phyloP scores from a whole-genome alignment of 2,797 vertebrate species.

The Ciconia nigra region DNA sequence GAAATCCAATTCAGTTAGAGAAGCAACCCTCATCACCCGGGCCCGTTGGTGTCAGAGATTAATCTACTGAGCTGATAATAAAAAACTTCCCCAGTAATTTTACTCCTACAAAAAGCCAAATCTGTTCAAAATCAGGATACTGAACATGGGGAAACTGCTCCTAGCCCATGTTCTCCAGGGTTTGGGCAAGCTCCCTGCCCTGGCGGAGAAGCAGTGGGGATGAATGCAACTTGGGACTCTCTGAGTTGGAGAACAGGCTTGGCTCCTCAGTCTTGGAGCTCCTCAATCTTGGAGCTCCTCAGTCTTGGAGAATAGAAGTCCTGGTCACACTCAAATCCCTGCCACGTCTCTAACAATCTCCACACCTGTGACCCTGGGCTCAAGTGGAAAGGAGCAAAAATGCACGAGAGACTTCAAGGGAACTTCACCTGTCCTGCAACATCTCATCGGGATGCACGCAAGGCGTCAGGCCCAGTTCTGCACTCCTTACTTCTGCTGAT shows the following conservation, averaged over 20 bases:
- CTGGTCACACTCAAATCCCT: not conserved
- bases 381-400: not conserved
- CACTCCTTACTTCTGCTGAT: not conserved
- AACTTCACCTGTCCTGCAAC: not conserved
- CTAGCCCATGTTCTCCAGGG: not conserved
- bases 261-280: not conserved
- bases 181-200: not conserved
- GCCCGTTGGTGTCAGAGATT: conserved; percentile 15
- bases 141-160: not conserved
- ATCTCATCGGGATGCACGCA: not conserved
- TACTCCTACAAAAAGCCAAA: not conserved
- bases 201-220: not conserved
- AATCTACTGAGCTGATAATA: conserved; percentile 38
- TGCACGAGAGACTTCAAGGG: not conserved
- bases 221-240: not conserved
- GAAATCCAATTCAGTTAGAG: conserved; percentile 44
- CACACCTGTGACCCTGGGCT: not conserved
- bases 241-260: not conserved
- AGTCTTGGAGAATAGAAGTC: not conserved
- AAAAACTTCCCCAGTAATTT: conserved; percentile 1
- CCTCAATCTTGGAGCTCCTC: not conserved
- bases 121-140: not conserved
- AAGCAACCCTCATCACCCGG: conserved; percentile 13
- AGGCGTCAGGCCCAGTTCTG: not conserved
- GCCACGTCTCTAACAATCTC: not conserved